A percentile compares a stretch with the other conserved stretches of the same genome.
These are phyloP conservation scores for Philypnodon macrostomus DNA, from an alignment of 2,797 vertebrate genomes.

Conservation along the genomic window DNA sequence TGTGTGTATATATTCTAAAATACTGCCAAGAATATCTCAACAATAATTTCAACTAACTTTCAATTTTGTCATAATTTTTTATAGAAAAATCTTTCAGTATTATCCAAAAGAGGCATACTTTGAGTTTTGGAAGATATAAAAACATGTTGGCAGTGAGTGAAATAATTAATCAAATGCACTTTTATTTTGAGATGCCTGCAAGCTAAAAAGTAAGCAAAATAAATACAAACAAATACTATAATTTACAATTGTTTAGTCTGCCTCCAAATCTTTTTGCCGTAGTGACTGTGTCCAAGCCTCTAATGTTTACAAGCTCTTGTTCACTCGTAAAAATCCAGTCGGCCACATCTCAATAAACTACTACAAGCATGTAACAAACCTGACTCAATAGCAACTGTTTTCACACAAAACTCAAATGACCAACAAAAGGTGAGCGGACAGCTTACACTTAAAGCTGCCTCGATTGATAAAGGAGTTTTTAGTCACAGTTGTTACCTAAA, in stretches of 20 bases:
- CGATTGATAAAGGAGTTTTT: constrained; percentile 43
- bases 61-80: no score
- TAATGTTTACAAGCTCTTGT: constrained; percentile 45
- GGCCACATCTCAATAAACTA: constrained; percentile 46
- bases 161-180: no score
- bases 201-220: neutral
- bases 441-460: constrained; percentile 36
- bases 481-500: constrained; percentile 64
- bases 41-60: no score
- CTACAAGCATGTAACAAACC: constrained; percentile 39
- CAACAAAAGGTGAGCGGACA: constrained; percentile 39
- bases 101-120: no score
- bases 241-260: constrained; percentile 12
- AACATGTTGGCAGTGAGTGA: no score
- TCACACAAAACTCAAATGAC: constrained; percentile 27
- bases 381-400: no score
- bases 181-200: neutral
- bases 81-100: no score
- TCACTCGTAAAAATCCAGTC: constrained; percentile 46
- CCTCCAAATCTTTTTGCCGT: constrained; percentile 12
- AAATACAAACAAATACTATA: neutral
- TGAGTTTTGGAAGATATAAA: no score
- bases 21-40: no score
- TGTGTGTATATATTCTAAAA: no score
- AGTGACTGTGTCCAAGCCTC: constrained; percentile 22